phyloP scores from a whole-genome alignment of 2,888 invertebrate species.

The Unio delphinus region DNA sequence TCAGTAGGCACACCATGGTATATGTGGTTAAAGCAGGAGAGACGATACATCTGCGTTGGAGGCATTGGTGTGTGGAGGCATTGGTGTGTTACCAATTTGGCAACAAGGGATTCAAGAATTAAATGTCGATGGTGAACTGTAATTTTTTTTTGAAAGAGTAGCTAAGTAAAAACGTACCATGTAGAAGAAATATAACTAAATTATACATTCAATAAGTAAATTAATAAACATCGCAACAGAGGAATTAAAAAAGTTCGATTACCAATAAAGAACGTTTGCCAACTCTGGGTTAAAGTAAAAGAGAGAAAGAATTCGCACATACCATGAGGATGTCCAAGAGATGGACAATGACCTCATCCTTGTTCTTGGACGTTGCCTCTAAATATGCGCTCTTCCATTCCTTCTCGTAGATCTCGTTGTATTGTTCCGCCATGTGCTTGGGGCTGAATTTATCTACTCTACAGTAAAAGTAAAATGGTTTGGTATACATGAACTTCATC shows the following conservation, averaged over 20 bases:
- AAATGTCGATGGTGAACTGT: too few relatives aligned
- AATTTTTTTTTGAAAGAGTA: not conserved
- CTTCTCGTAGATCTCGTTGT: constrained; percentile 18
- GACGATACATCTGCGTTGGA: too few relatives aligned
- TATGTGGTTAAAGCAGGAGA: too few relatives aligned
- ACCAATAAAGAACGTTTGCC: not conserved
- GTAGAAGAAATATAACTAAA: not conserved
- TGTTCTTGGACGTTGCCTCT: constrained; percentile 15
- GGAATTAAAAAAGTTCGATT: not conserved
- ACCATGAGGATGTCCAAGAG: constrained; percentile 14
- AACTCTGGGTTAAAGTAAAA: not conserved
- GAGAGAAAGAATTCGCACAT: not conserved
- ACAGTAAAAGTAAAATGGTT: constrained; percentile 1
- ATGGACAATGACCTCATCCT: constrained; percentile 14
- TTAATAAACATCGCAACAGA: not conserved
- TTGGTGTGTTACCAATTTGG: too few relatives aligned
- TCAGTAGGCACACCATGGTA: too few relatives aligned
- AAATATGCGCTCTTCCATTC: constrained; percentile 23
- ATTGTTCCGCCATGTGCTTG: constrained; percentile 21
- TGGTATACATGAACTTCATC: not conserved
- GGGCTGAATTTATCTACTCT: constrained; percentile 17
- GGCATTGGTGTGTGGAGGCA: too few relatives aligned
- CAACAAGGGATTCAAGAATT: too few relatives aligned
- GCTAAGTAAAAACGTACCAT: not conserved
- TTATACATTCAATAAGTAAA: not conserved